Conservation (phyloP, 2,113 vertebrate genomes). For the Thamnaconus septentrionalis region DNA sequence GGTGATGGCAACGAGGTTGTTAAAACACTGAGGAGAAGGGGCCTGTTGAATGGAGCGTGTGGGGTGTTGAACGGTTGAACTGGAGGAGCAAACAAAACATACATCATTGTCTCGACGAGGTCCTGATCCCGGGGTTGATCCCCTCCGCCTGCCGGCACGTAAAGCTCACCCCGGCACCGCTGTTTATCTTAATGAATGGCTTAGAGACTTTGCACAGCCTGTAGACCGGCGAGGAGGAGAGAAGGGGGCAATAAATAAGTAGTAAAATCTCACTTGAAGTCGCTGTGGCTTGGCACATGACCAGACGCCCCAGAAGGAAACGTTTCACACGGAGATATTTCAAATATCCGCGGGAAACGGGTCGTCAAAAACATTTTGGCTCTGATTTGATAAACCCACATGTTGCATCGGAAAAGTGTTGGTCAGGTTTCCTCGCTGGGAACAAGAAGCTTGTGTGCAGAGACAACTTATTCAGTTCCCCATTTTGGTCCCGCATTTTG, state of each 20-base stretch:
- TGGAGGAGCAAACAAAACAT: conserved; percentile 50
- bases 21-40: conserved; percentile 65
- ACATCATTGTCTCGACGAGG: conserved; percentile 50
- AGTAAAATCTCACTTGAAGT: conserved; percentile 14
- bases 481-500: too few relatives aligned
- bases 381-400: too few relatives aligned
- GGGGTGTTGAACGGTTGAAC: conserved; percentile 41
- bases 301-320: too few relatives aligned
- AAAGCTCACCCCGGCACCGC: neutral
- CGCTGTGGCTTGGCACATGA: conserved; percentile 2
- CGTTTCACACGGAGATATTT: too few relatives aligned
- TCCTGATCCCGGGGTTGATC: conserved; percentile 15
- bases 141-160: neutral
- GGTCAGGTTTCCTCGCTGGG: too few relatives aligned
- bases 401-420: too few relatives aligned
- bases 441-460: too few relatives aligned
- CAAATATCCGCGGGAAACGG: too few relatives aligned
- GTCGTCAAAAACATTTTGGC: too few relatives aligned
- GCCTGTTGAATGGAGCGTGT: conserved; percentile 45
- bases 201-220: conserved; percentile 11
- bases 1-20: conserved; percentile 45
- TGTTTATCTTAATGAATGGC: conserved; percentile 10
- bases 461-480: too few relatives aligned
- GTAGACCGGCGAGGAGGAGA: neutral
- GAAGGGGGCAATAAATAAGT: conserved; percentile 2